Base-by-base conservation (phyloP, 2,797 vertebrate genomes). In the Dendrocincla tyrannina region DNA sequence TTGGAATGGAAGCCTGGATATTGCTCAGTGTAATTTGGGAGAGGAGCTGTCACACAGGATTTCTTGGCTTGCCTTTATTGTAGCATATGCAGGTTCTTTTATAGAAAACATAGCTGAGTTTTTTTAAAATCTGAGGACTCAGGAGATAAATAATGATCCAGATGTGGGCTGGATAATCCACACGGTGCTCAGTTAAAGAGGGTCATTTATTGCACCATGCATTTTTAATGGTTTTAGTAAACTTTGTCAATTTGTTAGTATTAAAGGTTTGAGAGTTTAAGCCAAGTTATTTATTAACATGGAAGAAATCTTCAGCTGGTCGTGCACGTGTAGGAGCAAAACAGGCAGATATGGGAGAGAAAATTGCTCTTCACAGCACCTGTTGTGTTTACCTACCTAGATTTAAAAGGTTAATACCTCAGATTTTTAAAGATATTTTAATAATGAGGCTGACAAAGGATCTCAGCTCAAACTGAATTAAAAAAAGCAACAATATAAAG, bases 181-280 rank as follows among this genome's bases (percentile, higher is more conserved):
- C 6, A 13, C 3, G 27, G 74, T 69, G 74, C 77, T 94, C 66
- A 14, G 59, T 70, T 76, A 18, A 84, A 69, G 42, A 8, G 28
- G 67, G 47, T 80, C 75, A 53, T 79, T 92, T 88, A 84, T 60
- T 82, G 91, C 92, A 86, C 60, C 58, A n/a, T 69, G 9, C 74
- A 6, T 82, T 95, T 91, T 89, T 79, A 91, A 77, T 85, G 49
- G 76, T 73, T 93, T 86, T 89, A 91, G 77, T 95, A 81, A 88
- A 66, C 75, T 70, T 81, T 7, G 37, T 75, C 77, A 52, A 12
- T 92, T 78, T 78, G 73, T 91, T 79, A 17, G 78, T 28, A 77
- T 49, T 47, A 68, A 88, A 32, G 49, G 74, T 35, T 69, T 72
- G 70, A 32, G 88, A 68, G 42, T 80, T 85, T 75, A 68, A 94